Conservation (phyloP, 2,888 invertebrate species). For the Harmothoe impar region DNA sequence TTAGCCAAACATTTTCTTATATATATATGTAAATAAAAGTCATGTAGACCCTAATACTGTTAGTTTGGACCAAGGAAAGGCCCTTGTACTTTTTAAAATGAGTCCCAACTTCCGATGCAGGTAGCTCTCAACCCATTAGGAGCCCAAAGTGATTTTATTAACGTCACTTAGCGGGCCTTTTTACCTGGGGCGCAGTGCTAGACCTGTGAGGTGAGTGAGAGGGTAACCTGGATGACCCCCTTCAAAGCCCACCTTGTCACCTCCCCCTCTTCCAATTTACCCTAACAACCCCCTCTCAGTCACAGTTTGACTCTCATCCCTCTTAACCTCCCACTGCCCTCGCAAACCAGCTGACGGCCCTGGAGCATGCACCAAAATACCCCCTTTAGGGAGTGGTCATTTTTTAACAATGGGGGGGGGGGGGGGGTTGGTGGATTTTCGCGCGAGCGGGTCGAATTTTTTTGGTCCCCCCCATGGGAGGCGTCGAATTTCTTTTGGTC, state of each 20-base stretch:
- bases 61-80: too few species aligned
- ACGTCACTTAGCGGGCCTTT: conserved; percentile 4
- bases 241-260: neutral
- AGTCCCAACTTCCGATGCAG: neutral
- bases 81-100: too few species aligned
- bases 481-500: too few species aligned
- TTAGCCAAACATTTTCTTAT: too few species aligned
- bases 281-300: conserved; percentile 18
- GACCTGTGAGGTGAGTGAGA: conserved; percentile 2
- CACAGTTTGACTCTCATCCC: conserved; percentile 35
- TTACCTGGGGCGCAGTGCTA: neutral
- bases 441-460: too few species aligned
- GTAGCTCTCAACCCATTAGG: neutral
- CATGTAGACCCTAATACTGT: too few species aligned
- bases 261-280: neutral
- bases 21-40: too few species aligned
- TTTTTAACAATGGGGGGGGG: too few species aligned
- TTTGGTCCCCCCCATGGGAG: too few species aligned
- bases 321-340: neutral
- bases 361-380: too few species aligned
- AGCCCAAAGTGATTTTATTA: conserved; percentile 6
- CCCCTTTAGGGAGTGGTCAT: too few species aligned
- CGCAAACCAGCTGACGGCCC: neutral
- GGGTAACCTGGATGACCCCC: conserved; percentile 12
- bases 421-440: too few species aligned